Conservation (phyloP, 2,113 vertebrate species). For the Phrynosoma platyrhinos region DNA sequence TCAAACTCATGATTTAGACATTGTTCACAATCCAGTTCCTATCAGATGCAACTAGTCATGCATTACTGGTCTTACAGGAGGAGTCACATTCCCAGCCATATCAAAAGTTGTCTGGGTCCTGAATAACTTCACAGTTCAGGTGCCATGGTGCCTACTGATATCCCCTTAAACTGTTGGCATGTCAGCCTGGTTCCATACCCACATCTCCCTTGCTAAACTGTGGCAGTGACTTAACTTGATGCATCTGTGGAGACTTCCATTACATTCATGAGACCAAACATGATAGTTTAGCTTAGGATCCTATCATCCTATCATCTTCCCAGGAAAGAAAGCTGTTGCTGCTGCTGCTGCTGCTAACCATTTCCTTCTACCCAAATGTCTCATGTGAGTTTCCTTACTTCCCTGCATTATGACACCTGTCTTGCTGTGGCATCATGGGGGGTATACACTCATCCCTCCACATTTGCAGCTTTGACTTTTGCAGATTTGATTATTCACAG, state of each 20-base stretch:
- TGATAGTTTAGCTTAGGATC: neutral
- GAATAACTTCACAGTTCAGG: neutral
- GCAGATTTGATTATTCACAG: no score
- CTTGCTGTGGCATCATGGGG: neutral
- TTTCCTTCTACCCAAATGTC: neutral
- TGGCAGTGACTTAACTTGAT: neutral
- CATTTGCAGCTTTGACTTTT: no score
- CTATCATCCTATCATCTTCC: neutral
- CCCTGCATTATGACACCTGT: neutral
- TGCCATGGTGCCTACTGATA: neutral
- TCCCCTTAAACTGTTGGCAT: neutral
- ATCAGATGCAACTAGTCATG: neutral
- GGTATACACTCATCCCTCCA: neutral
- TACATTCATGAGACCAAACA: neutral
- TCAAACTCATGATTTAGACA: neutral
- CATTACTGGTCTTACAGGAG: neutral
- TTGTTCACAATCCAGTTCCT: neutral
- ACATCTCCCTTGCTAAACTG: neutral
- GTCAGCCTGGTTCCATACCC: neutral
- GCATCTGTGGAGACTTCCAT: neutral
- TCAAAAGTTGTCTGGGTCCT: neutral
- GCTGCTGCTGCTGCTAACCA: neutral
- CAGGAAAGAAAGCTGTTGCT: neutral
- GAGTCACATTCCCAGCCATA: neutral
- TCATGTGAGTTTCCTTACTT: constrained; percentile 4